A percentile compares a stretch with the other conserved stretches of the same genome.
Conservation (phyloP, 1,140 invertebrate species). For the Delia radicum region DNA sequence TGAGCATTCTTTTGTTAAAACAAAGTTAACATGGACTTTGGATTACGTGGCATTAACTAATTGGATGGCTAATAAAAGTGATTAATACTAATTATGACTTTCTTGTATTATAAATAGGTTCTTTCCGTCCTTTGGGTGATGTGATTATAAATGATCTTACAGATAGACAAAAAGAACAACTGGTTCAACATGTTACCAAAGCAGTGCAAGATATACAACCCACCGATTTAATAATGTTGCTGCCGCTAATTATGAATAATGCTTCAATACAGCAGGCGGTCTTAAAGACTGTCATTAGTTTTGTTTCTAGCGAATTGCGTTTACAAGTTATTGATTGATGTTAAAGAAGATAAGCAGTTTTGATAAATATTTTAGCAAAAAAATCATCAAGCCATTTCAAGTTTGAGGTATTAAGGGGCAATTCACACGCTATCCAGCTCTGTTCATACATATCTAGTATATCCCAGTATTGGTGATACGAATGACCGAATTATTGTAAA, state of each 20-base stretch:
- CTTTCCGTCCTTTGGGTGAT: conserved; percentile 45
- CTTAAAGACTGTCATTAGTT: conserved; percentile 43
- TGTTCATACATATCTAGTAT: no score
- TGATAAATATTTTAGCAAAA: no score
- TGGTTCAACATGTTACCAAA: conserved; percentile 43
- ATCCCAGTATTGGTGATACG: no score
- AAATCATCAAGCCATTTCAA: no score
- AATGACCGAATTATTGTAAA: no score
- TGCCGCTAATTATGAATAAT: conserved; percentile 44
- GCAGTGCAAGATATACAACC: conserved; percentile 41
- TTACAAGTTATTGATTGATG: conserved; percentile 50
- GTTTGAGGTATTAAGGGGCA: no score
- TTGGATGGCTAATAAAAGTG: background rate
- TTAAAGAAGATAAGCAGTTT: background rate
- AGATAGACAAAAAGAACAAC: conserved; percentile 40
- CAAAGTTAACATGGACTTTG: conserved; percentile 15
- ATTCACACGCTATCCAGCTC: no score
- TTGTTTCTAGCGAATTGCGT: conserved; percentile 45
- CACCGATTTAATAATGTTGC: conserved; percentile 43
- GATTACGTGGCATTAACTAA: background rate
- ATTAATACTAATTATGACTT: background rate
- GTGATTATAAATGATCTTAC: conserved; percentile 48
- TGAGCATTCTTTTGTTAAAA: conserved; percentile 21
- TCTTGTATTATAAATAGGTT: conserved; percentile 32
- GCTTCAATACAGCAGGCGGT: conserved; percentile 43